Conservation (phyloP, 2,113 vertebrate species). For the Sakesphorus luctuosus region DNA sequence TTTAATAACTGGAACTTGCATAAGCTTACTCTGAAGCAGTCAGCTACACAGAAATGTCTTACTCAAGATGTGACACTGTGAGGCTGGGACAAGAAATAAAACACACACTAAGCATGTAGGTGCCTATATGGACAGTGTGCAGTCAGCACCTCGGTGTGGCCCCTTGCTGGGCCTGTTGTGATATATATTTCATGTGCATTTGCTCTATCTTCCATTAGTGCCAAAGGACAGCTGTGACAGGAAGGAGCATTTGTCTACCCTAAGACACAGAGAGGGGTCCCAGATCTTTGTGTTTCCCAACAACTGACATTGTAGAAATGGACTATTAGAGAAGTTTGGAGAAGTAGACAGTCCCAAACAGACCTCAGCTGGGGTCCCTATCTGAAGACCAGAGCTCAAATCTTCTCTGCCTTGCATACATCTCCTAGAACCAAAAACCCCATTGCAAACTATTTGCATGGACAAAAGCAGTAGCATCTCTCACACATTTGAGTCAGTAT, state of each 20-base stretch:
- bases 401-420: background rate
- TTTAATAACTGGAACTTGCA: background rate
- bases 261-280: background rate
- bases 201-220: background rate
- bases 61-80: background rate
- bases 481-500: rapidly evolving
- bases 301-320: background rate
- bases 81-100: background rate
- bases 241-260: background rate
- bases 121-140: background rate
- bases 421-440: background rate
- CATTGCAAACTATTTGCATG: background rate
- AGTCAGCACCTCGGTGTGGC: rapidly evolving
- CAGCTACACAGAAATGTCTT: background rate
- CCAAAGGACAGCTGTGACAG: background rate
- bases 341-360: background rate
- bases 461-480: background rate
- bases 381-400: background rate
- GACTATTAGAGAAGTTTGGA: background rate
- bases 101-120: rapidly evolving
- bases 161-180: rapidly evolving
- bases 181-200: rapidly evolving
- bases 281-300: background rate
- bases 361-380: background rate
- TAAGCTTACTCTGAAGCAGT: background rate